Conservation (phyloP, 1,140 invertebrate species). For the Linepithema humile region DNA sequence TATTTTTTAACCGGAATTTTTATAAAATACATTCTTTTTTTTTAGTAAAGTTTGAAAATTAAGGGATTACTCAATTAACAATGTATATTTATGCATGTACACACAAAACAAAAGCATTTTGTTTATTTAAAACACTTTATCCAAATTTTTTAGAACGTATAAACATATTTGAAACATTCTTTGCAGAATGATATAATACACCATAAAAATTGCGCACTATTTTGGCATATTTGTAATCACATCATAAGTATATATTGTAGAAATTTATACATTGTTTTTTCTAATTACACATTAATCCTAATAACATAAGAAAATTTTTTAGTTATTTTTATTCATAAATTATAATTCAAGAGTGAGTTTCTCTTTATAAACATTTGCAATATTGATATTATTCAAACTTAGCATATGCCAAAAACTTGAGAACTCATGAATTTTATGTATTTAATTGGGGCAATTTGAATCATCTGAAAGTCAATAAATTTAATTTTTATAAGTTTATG, state of each 20-base stretch:
- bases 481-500: not conserved
- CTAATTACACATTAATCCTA: slow-evolving; percentile 16
- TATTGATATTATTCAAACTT: not conserved
- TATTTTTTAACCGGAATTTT: slow-evolving; percentile 4
- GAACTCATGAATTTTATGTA: not conserved
- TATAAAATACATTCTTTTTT: slow-evolving; percentile 2
- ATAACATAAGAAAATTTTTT: not conserved
- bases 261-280: slow-evolving; percentile 2
- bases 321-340: slow-evolving; percentile 9
- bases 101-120: too few species aligned
- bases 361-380: slow-evolving; percentile 4
- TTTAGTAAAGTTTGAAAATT: slow-evolving; percentile 6
- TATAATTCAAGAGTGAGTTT: slow-evolving; percentile 24
- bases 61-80: not conserved
- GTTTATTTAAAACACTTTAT: not conserved
- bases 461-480: not conserved
- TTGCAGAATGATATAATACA: not conserved
- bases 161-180: not conserved
- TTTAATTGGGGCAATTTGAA: not conserved
- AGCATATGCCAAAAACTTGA: not conserved
- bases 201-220: slow-evolving; percentile 22
- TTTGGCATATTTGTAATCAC: slow-evolving; percentile 14
- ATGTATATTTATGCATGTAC: too few species aligned
- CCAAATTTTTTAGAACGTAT: not conserved
- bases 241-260: not conserved